Percentiles rank a stretch among this genome's conserved stretches.
Conservation (phyloP, 2,113 vertebrate species). For the Grammomys surdaster region DNA sequence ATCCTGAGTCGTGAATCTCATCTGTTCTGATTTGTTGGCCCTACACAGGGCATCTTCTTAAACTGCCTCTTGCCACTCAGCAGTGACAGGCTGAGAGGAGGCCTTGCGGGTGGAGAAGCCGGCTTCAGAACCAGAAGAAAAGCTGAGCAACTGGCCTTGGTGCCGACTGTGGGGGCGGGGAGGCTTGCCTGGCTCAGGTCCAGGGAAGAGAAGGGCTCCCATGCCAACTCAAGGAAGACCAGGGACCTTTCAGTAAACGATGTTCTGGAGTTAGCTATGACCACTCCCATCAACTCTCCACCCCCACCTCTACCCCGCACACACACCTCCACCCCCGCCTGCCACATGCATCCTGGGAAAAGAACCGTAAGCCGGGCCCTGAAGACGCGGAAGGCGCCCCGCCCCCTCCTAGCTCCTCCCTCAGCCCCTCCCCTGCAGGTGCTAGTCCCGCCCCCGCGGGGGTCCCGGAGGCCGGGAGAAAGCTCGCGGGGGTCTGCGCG, state of each 20-base stretch:
- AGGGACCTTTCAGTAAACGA: neutral
- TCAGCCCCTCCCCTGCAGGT: neutral
- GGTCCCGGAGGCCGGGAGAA: neutral
- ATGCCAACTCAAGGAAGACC: too few relatives aligned
- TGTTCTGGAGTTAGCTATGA: neutral
- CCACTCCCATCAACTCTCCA: neutral
- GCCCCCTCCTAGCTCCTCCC: neutral
- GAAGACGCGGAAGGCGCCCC: neutral
- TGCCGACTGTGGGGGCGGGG: neutral
- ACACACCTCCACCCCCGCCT: too few relatives aligned
- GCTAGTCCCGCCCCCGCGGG: conserved; percentile 16
- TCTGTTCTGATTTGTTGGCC: too few relatives aligned
- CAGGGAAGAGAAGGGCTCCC: neutral
- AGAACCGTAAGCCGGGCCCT: neutral
- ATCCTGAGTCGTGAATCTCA: neutral
- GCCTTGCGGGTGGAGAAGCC: fast-evolving
- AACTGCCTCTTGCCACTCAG: neutral
- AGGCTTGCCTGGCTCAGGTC: neutral
- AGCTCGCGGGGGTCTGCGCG: neutral
- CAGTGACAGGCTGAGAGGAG: neutral
- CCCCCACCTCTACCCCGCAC: too few relatives aligned
- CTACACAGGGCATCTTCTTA: neutral
- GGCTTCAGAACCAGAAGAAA: neutral
- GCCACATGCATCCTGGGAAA: neutral
- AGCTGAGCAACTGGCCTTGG: neutral